Evolutionary conservation across 1,140 invertebrate genomes (phyloP).

Genomic region (Phortica variegata): DNA sequence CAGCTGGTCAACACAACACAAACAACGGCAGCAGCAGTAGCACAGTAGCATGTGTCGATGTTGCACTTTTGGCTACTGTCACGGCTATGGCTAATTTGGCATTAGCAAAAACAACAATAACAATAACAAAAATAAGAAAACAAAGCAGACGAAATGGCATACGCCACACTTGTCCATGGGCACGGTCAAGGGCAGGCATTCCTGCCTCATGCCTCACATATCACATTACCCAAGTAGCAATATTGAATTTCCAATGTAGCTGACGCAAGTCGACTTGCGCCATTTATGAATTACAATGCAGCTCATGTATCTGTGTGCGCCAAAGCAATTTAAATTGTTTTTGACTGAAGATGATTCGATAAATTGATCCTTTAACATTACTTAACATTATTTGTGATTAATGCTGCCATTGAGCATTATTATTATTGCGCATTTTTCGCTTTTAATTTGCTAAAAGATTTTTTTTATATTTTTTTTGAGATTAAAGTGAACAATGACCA

Average conservation of each 20-base stretch:
- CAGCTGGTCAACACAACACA: neutral
- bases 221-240: neutral
- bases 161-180: too few relatives aligned
- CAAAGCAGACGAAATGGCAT: conserved; percentile 21
- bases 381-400: conserved; percentile 14
- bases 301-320: too few relatives aligned
- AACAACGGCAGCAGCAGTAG: conserved; percentile 12
- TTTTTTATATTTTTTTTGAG: conserved; percentile 28
- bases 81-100: conserved; percentile 33
- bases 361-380: conserved; percentile 9
- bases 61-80: conserved; percentile 22
- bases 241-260: conserved; percentile 12
- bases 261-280: too few relatives aligned
- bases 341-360: neutral
- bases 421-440: too few relatives aligned
- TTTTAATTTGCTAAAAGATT: conserved; percentile 12
- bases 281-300: too few relatives aligned
- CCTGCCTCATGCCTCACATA: too few relatives aligned
- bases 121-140: conserved; percentile 1
- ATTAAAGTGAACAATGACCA: conserved; percentile 23
- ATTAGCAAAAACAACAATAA: too few relatives aligned
- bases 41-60: conserved; percentile 18
- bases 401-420: too few relatives aligned
- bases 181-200: too few relatives aligned
- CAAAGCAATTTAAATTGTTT: too few relatives aligned